Base-by-base conservation (phyloP, 2,797 vertebrate species). In the Megaceryle alcyon region DNA sequence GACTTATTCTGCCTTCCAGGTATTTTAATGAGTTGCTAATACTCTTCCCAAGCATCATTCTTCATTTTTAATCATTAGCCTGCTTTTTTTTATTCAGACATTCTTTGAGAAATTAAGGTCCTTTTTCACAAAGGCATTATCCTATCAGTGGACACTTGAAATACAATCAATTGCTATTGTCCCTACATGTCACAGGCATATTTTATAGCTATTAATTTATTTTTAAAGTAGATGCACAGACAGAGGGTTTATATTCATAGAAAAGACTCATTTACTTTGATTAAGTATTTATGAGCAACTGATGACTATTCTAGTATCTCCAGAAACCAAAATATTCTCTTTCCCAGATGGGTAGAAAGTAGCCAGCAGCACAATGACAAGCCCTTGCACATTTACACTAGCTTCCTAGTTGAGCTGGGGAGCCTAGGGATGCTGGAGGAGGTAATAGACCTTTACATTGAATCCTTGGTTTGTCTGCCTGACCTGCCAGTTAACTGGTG, bases 391-490 rank as follows among this genome's bases (percentile, higher is more conserved):
- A 79, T 83, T 56, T 89, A 57, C 15, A 28, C 33, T 31, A 35
- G 23, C 33, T 66, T 75, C 80, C 59, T 65, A 63, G 61, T 5
- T 43, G 76, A 91, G 68, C 60, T 71, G 68, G 57, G 70, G 35
- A 46, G 70, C 76, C 68, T 22, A 33, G 12, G 26, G 5, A 3
- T 41, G 66, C 44, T 63, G 23, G 29, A n/a, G 69, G 46, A 91
- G 41, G 66, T 59, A 66, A 72, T 0, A 90, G 70, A 92, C 82
- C 77, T 94, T 79, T 51, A 72, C 64, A 37, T n/a, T 46, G 56
- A 87, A 60, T 59, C 77, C n/a, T 63, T 69, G 68, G 80, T 70
- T 96, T 94, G 82, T 64, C 90, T 95, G 82, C 87, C 88, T 95
- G 94, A 80, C 78, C 82, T 93, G 77, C 19, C 86, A 86, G 68